A percentile compares a stretch with the other conserved stretches of the same genome.
phyloP scores from a whole-genome alignment of 2,113 vertebrate genomes.

The Seriola dumerili region DNA sequence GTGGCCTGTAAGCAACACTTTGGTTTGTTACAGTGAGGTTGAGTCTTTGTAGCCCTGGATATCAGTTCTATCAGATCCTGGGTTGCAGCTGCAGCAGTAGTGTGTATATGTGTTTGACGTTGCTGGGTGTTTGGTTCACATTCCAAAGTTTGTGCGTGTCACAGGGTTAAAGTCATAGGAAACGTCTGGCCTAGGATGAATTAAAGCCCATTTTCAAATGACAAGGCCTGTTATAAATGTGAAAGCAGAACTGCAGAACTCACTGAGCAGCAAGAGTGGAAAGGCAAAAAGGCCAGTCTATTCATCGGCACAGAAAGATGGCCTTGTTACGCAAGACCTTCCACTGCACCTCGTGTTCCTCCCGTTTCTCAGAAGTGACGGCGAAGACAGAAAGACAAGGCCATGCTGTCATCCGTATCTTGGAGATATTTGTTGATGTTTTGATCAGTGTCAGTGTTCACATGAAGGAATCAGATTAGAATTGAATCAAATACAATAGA shows the following conservation, averaged over 20 bases:
- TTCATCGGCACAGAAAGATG: slow-evolving; percentile 71
- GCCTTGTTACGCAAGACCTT: slow-evolving; percentile 66
- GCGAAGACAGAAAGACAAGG: slow-evolving; percentile 39
- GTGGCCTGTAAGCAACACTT: background rate
- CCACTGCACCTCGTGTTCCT: slow-evolving; percentile 31
- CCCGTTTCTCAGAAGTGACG: slow-evolving; percentile 54
- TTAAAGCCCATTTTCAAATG: slow-evolving; percentile 38
- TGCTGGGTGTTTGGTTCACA: slow-evolving; percentile 26
- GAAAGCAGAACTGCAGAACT: slow-evolving; percentile 45
- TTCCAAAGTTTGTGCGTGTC: slow-evolving; percentile 34
- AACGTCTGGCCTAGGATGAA: slow-evolving; percentile 26
- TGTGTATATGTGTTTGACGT: background rate
- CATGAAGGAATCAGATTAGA: slow-evolving; percentile 6
- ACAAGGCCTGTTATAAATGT: slow-evolving; percentile 51
- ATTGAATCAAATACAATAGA: slow-evolving; percentile 23
- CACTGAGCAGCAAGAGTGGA: background rate
- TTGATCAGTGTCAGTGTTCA: slow-evolving; percentile 24
- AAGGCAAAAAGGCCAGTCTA: slow-evolving; percentile 46
- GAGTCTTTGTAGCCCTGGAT: background rate
- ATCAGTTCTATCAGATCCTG: background rate
- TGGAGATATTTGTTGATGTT: slow-evolving; percentile 58
- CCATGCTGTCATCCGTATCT: slow-evolving; percentile 15
- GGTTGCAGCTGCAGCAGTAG: background rate
- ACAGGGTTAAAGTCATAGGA: slow-evolving; percentile 31
- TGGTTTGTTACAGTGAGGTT: too few relatives aligned